A percentile compares a stretch with the other conserved stretches of the same genome.
phyloP scores from a whole-genome alignment of 2,888 invertebrate genomes.

The Lasioglossum calceatum region DNA sequence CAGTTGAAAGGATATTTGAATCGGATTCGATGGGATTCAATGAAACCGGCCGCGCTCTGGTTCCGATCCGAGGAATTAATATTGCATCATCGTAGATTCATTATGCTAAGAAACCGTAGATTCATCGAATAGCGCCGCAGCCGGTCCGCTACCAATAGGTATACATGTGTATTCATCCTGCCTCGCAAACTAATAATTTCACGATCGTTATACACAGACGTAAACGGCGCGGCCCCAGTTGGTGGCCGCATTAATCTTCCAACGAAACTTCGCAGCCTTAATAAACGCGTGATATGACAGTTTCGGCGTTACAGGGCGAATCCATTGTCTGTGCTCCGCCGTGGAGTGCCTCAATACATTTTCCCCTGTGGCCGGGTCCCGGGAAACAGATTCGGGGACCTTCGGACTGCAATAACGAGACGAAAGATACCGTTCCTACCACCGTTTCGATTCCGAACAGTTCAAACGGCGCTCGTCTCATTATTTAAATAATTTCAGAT shows the following conservation, averaged over 20 bases:
- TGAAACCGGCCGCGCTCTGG: not conserved
- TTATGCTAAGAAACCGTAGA: conserved; percentile 54
- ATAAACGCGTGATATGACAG: conserved; percentile 70
- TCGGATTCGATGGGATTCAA: not conserved
- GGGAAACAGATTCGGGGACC: not conserved
- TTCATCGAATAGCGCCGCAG: conserved; percentile 40
- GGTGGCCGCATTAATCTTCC: conserved; percentile 69
- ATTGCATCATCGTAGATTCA: conserved; percentile 63
- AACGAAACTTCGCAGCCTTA: conserved; percentile 55
- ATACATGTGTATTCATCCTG: conserved; percentile 54
- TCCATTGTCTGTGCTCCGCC: conserved; percentile 53
- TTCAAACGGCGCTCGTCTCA: not conserved
- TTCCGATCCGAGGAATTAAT: conserved; percentile 55
- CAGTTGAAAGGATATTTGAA: conserved; percentile 22
- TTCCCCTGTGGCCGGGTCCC: not conserved
- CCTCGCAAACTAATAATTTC: conserved; percentile 66
- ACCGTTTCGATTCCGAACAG: not conserved
- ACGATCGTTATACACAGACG: conserved; percentile 46
- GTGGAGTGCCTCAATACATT: conserved; percentile 37
- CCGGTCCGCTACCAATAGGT: conserved; percentile 14
- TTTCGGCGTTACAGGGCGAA: conserved; percentile 59
- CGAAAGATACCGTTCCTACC: not conserved
- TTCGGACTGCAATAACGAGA: not conserved
- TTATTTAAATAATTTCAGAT: not conserved
- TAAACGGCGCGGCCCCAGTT: conserved; percentile 31